A percentile compares a stretch with the other conserved stretches of the same genome.
Evolutionary conservation across 2,113 vertebrate genomes (phyloP).

Genomic region (Puntigrus tetrazona): DNA sequence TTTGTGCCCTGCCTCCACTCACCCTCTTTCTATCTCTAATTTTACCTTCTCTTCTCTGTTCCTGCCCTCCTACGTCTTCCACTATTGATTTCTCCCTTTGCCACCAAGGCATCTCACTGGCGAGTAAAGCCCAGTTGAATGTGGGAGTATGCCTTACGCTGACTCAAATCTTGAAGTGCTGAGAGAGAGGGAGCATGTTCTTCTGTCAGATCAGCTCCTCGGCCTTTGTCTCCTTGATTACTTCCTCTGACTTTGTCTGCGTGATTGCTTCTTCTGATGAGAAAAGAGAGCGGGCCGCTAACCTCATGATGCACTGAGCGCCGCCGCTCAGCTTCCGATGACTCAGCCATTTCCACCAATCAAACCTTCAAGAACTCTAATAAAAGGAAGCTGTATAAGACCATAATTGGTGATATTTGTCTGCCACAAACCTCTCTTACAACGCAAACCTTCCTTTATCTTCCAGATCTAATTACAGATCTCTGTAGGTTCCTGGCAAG

Average conservation of each 20-base stretch:
- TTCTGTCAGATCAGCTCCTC: conserved; percentile 32
- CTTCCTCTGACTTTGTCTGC: conserved; percentile 53
- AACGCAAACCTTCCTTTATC: neutral
- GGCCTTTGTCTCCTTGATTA: conserved; percentile 56
- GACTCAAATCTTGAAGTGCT: conserved; percentile 38
- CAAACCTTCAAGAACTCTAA: neutral
- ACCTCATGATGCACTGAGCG: conserved; percentile 57
- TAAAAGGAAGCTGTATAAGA: conserved; percentile 32
- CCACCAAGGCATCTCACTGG: conserved; percentile 11
- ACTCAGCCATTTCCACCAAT: conserved; percentile 41
- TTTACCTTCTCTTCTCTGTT: neutral
- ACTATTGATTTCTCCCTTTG: conserved; percentile 36
- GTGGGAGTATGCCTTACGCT: conserved; percentile 25
- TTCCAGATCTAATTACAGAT: conserved; percentile 27
- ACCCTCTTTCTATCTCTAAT: neutral
- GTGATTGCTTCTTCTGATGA: conserved; percentile 60
- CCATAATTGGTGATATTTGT: conserved; percentile 13
- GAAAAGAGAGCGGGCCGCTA: conserved; percentile 48
- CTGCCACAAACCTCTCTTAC: neutral
- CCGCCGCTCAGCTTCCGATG: conserved; percentile 19
- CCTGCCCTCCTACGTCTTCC: conserved; percentile 38
- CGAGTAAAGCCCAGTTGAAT: conserved; percentile 10
- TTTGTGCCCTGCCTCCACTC: neutral
- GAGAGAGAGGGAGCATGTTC: conserved; percentile 22
- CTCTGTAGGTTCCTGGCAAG: neutral